Evolutionary conservation across 2,797 vertebrate genomes (phyloP), one percentile per base, ranked within the genome.

Genomic region (Pangasius krempfi): DNA sequence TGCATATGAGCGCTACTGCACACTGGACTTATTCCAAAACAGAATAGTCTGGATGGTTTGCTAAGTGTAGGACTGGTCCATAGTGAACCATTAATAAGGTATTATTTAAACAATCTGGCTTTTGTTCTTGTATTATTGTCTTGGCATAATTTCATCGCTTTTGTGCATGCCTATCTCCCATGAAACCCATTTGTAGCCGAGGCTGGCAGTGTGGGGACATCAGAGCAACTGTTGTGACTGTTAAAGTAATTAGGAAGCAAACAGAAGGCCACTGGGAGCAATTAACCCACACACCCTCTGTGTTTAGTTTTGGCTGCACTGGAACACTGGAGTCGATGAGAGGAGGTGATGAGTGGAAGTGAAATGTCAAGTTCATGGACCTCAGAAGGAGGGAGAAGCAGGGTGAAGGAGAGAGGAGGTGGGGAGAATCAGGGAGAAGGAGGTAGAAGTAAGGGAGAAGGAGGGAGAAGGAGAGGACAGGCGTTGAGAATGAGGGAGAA

Each of bases 181-280:
- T 44, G 18, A 68, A 84, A 68, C 27, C 62, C 16, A 44, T 85
- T 40, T 73, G 68, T 73, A 73, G 44, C 62, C 10, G 16, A 33
- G 62, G 60, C 52, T 64, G 82, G 85, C 80, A 62, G 56, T 81
- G 84, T 89, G 76, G 50, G 73, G 62, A 76, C 52, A 52, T 75
- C 72, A 82, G 66, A 52, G 44, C 62, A 68, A 68, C 85, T 93
- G 86, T 44, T 81, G 90, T 90, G 91, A 93, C 91, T 87, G 60
- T 94, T 93, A 93, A 62, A 92, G 93, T 92, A 94, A 95, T 96
- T 95, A 94, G 93, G 89, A 90, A 89, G 85, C 94, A 95, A 94
- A 93, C 92, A 91, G 33, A 40, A 88, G 92, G 94, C 94, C 91
- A 93, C 82, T 13, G 93, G 94, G 93, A 94, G 91, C 93, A 94